Evolutionary conservation across 2,113 vertebrate species (phyloP), one percentile per base, ranked within the genome.

Genomic region (Engraulis encrasicolus): DNA sequence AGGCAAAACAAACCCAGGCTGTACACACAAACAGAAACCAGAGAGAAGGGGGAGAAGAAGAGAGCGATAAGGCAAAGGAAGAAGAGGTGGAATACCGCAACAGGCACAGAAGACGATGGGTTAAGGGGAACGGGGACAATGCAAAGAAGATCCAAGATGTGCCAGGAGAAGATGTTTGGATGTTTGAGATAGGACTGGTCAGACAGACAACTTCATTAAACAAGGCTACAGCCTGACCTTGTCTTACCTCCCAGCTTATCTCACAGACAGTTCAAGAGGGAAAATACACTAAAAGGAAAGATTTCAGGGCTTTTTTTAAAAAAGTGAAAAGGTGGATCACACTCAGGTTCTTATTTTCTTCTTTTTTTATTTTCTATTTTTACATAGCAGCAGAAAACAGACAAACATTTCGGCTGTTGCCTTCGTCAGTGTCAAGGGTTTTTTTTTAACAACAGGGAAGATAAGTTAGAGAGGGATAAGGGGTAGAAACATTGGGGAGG

Each of bases 11-110:
- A n/a, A n/a, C n/a, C n/a, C 14, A 1, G 66, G 27, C 9, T n/a
- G 66, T 74, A 34, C 34, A 74, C 66, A 31, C 27, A 74, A 34
- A 34, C 66, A 74, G 66, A 74, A 74, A 74, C 66, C 66, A 50
- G 78, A 84, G 78, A 74, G 27, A 38, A 79, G 27, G 31, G 15
- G 37, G 66, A 40, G 11, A 34, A 12, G 34, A 31, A 34, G 12
- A 4, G 2, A 27, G n/a, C n/a, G n/a, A n/a, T n/a, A n/a, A n/a
- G n/a, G n/a, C n/a, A n/a, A n/a, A n/a, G n/a, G 34, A n/a, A 31
- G 12, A 45, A 49, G 27, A 84, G 48, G 52, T 77, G 66, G 74
- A 17, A 74, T 15, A 74, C 66, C 5, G 15, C 58, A 27, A 71
- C 12, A 17, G 61, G 1, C 11, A 71, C 27, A 6, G 11, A 14